phyloP scores from a whole-genome alignment of 1,140 invertebrate species.

The Ganaspis sp. region DNA sequence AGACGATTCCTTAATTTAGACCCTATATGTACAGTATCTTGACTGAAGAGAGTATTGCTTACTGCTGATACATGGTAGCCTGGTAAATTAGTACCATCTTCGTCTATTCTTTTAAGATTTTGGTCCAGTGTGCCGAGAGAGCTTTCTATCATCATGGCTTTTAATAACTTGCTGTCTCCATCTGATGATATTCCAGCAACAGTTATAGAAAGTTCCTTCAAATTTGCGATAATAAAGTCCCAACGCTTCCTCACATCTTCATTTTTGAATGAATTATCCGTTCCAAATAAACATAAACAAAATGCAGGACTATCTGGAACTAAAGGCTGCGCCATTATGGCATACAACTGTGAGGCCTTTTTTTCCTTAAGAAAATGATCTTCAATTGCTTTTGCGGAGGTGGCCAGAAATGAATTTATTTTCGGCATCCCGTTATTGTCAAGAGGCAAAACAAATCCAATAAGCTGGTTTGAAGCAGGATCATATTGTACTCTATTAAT shows the following conservation, averaged over 20 bases:
- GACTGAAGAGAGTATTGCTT: background rate
- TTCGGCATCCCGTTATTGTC: slow-evolving; percentile 30
- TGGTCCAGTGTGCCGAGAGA: background rate
- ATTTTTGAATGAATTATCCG: slow-evolving; percentile 35
- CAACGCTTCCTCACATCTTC: slow-evolving; percentile 27
- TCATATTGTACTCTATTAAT: slow-evolving; percentile 36
- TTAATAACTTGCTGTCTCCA: slow-evolving; percentile 17
- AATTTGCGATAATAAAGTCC: slow-evolving; percentile 15
- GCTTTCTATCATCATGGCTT: slow-evolving; percentile 4
- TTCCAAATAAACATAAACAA: slow-evolving; percentile 37
- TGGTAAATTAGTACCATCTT: background rate
- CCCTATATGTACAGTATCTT: slow-evolving; percentile 18
- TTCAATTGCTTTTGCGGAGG: slow-evolving; percentile 26
- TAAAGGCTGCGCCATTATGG: slow-evolving; percentile 35
- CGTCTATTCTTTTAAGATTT: background rate
- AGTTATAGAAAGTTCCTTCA: slow-evolving; percentile 13
- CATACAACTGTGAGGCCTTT: slow-evolving; percentile 3
- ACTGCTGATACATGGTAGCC: background rate
- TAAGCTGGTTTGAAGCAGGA: slow-evolving; percentile 29
- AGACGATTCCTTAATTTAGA: slow-evolving; percentile 7
- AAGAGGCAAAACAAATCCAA: slow-evolving; percentile 37
- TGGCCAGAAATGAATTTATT: slow-evolving; percentile 32
- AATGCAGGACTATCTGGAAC: background rate
- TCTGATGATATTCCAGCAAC: slow-evolving; percentile 28
- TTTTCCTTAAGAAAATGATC: background rate